Percentiles rank a stretch among this genome's conserved stretches.
phyloP scores from a whole-genome alignment of 2,888 invertebrate species.

The Trachelus troglodyta region DNA sequence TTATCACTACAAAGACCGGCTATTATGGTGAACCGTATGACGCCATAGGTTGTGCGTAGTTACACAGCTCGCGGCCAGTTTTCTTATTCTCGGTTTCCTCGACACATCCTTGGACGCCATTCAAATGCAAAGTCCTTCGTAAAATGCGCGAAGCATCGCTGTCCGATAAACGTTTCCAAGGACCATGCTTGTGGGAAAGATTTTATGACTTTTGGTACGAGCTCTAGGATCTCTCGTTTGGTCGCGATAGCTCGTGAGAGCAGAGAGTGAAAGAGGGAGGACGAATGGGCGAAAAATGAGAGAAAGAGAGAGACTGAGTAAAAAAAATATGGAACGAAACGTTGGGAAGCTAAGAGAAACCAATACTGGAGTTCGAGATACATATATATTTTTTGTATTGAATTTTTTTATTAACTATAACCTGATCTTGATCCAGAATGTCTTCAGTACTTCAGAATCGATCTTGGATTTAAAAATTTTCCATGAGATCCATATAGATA shows the following conservation, averaged over 20 bases:
- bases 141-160: conserved; percentile 33
- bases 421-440: neutral
- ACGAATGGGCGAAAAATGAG: too few relatives aligned
- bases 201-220: conserved; percentile 32
- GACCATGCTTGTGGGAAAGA: conserved; percentile 21
- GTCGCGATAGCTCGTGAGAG: neutral
- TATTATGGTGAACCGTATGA: conserved; percentile 19
- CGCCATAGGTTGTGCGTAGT: conserved; percentile 2
- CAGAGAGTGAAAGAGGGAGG: neutral
- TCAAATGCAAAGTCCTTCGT: conserved; percentile 38
- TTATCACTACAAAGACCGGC: conserved; percentile 30
- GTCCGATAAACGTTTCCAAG: conserved; percentile 29
- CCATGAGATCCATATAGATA: neutral
- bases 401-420: neutral
- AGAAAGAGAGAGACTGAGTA: conserved; percentile 2
- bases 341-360: neutral
- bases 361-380: neutral
- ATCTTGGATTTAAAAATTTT: neutral
- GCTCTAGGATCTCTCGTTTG: conserved; percentile 12
- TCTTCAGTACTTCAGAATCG: neutral
- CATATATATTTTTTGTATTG: neutral
- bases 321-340: neutral
- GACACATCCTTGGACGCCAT: conserved; percentile 25
- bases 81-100: conserved; percentile 10
- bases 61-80: conserved; percentile 2